Percentiles rank a stretch among this genome's conserved stretches.
Conservation (phyloP, 2,888 invertebrate species). For the Cantharis rustica region DNA sequence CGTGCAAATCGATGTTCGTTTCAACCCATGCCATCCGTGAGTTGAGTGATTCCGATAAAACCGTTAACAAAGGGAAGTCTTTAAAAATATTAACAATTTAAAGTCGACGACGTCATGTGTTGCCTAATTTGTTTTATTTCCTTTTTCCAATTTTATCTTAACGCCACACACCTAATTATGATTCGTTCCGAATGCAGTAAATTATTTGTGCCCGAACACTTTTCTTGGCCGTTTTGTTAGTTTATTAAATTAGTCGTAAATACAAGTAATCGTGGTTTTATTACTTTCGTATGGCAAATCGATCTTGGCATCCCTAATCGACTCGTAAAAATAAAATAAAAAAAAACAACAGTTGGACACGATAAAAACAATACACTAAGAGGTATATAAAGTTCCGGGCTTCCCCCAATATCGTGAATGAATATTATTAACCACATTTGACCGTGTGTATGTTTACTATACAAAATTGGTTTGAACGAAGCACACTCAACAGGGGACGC, state of each 20-base stretch:
- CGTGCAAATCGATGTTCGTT: conserved; percentile 56
- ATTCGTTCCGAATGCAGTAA: not conserved
- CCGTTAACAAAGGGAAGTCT: conserved; percentile 10
- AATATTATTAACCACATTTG: conserved; percentile 31
- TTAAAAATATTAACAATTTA: not conserved
- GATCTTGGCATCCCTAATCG: not conserved
- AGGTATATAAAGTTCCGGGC: conserved; percentile 42
- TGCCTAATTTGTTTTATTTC: not conserved
- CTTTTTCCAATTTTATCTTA: not conserved
- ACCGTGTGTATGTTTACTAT: conserved; percentile 29
- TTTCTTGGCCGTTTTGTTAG: not conserved
- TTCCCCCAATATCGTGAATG: conserved; percentile 34
- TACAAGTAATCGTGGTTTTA: not conserved
- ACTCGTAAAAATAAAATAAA: not conserved
- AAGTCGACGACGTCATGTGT: not conserved
- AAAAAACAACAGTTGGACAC: not conserved
- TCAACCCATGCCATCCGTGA: conserved; percentile 44
- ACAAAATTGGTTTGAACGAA: conserved; percentile 22
- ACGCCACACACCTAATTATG: not conserved
- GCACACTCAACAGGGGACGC: conserved; percentile 24
- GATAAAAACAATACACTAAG: conserved; percentile 48
- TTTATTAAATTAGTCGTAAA: not conserved
- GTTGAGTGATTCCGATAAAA: conserved; percentile 26
- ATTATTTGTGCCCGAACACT: not conserved
- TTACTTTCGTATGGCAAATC: not conserved